Evolutionary conservation across 2,888 invertebrate species (phyloP).

Genomic region (Euplexia lucipara): DNA sequence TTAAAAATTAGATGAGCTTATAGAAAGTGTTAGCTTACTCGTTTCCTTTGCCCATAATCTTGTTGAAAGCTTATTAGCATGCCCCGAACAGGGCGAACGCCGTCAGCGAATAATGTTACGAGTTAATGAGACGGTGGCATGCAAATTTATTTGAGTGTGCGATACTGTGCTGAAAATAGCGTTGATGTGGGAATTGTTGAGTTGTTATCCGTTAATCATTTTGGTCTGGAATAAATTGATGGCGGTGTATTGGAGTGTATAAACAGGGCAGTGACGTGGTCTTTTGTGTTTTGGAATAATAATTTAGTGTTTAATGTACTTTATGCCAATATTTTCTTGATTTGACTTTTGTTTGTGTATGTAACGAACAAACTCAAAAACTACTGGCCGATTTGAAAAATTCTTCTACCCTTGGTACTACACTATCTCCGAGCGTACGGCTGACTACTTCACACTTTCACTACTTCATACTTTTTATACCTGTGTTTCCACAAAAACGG

Average conservation of each 20-base stretch:
- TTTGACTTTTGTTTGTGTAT: too few relatives aligned
- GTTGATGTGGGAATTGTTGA: not conserved
- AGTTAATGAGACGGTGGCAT: conserved; percentile 13
- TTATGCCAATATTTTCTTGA: too few relatives aligned
- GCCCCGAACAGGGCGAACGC: not conserved
- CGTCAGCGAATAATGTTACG: conserved; percentile 27
- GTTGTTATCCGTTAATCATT: conserved; percentile 1
- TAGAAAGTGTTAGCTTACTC: not conserved
- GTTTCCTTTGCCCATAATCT: not conserved
- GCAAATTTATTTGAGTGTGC: conserved; percentile 23
- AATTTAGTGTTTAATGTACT: too few relatives aligned
- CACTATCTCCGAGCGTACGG: too few relatives aligned
- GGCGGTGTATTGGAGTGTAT: not conserved
- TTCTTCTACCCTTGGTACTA: too few relatives aligned
- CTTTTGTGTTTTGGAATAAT: not conserved
- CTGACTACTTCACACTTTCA: too few relatives aligned
- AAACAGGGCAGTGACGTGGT: not conserved
- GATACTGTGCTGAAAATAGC: conserved; percentile 10
- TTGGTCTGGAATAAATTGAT: conserved; percentile 12
- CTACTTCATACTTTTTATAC: too few relatives aligned
- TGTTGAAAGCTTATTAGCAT: conserved; percentile 23
- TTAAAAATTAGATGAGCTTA: conserved; percentile 3
- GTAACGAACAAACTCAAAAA: too few relatives aligned
- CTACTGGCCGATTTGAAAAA: too few relatives aligned
- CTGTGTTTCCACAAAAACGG: too few relatives aligned